Evolutionary conservation across 2,888 invertebrate genomes (phyloP), one percentile per base, ranked within the genome.

Genomic region (Scaeva pyrastri): DNA sequence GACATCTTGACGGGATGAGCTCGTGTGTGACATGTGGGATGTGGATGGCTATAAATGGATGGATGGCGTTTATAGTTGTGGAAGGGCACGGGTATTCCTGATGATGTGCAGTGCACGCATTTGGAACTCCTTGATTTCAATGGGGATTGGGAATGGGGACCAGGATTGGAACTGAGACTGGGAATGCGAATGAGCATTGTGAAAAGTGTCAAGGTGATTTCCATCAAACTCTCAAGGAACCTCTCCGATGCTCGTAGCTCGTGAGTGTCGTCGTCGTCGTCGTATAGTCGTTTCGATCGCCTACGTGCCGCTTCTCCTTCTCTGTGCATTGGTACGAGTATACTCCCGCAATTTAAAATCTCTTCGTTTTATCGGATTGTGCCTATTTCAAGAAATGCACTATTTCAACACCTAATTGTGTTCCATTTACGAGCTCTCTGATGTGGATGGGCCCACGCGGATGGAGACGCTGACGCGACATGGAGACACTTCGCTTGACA

Each of bases 371-470:
- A 73, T 74, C 83, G 62, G 62, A 83, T 77, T 83, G 77, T 50
- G 11, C 7, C 8, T 23, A 19, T 60, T 74, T 71, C 66, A 12
- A 55, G 58, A 76, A 73, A 76, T 74, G 66, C 79, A 80, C 76
- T 76, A 80, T 80, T 76, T 80, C 73, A 85, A 66, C 85, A 80
- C 85, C 85, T 85, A 85, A 85, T 85, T 85, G 85, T 76, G 80
- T 70, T 73, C 52, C 76, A 80, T 80, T 85, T 85, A 70, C n/a
- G n/a, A n/a, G n/a, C n/a, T n/a, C n/a, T n/a, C n/a, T n/a, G 80
- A 31, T 31, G 14, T 62, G 31, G 50, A 10, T 21, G 66, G 19
- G 66, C 80, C 85, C 72, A 80, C 75, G 76, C 79, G 45, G 31
- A 11, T 36, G 56, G 64, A 64, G 60, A 60, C 48, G 39, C 36